phyloP scores from a whole-genome alignment of 2,888 invertebrate genomes.

The Synergus umbraculus region DNA sequence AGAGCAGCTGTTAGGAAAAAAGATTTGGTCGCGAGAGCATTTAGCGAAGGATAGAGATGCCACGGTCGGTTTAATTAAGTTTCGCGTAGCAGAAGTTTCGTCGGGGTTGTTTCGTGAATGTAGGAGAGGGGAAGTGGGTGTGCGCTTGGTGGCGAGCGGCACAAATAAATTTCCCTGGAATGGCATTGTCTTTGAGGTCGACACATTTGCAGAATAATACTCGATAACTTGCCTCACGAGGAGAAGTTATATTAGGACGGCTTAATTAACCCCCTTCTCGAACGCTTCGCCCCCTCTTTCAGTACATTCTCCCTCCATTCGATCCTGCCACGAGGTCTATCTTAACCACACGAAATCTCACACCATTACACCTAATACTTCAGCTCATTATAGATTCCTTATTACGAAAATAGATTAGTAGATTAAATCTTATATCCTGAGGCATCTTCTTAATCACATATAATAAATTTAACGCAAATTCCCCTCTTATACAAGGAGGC shows the following conservation, averaged over 20 bases:
- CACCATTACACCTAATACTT: neutral
- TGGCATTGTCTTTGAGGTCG: slow-evolving; percentile 72
- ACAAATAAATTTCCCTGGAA: slow-evolving; percentile 72
- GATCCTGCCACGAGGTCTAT: slow-evolving; percentile 25
- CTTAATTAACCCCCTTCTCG: slow-evolving; percentile 69
- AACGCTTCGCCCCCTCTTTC: slow-evolving; percentile 39
- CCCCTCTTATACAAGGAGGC: neutral
- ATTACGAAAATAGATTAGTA: slow-evolving; percentile 32
- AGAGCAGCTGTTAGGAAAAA: neutral
- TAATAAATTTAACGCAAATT: neutral
- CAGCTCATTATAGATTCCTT: slow-evolving; percentile 35
- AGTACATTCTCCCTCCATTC: slow-evolving; percentile 38
- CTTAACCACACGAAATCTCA: slow-evolving; percentile 18
- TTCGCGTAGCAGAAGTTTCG: slow-evolving; percentile 68
- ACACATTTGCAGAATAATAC: slow-evolving; percentile 72
- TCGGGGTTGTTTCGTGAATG: slow-evolving; percentile 60
- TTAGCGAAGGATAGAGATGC: slow-evolving; percentile 47
- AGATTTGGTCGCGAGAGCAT: neutral
- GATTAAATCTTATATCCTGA: neutral
- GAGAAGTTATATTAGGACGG: slow-evolving; percentile 72
- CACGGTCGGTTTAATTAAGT: slow-evolving; percentile 70
- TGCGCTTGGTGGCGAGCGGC: slow-evolving; percentile 52
- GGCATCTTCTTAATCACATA: neutral
- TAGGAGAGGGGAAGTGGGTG: slow-evolving; percentile 45
- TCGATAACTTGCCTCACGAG: slow-evolving; percentile 68